Conservation (phyloP, 23 tunicate genomes). For the Pegea sp. region DNA sequence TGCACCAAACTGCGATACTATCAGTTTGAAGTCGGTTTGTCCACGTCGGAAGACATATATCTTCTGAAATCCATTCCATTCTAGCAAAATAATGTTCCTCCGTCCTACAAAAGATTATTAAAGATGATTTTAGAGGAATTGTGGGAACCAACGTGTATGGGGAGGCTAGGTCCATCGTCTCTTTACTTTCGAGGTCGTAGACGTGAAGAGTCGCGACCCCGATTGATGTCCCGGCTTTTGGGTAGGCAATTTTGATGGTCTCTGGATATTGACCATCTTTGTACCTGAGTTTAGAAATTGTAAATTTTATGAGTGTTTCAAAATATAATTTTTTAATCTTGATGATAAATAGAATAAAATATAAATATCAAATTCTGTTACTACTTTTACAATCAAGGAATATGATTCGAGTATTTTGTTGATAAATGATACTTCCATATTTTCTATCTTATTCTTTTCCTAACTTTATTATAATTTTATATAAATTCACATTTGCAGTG, state of each 20-base stretch:
- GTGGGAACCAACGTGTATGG: neutral
- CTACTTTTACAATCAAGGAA: neutral
- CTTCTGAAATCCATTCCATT: constrained; percentile 36
- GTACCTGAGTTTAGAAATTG: constrained; percentile 19
- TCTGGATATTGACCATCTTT: constrained; percentile 70
- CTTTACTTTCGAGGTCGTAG: constrained; percentile 7
- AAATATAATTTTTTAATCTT: neutral
- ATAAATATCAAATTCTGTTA: too few relatives aligned
- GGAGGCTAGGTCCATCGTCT: neutral
- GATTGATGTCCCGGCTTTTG: constrained; percentile 84
- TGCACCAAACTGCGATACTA: constrained; percentile 35
- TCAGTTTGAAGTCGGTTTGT: constrained; percentile 47
- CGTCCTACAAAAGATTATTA: neutral
- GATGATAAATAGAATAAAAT: too few relatives aligned
- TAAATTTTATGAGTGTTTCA: neutral
- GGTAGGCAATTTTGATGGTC: constrained; percentile 82
- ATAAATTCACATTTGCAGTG: too few relatives aligned
- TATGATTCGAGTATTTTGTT: neutral
- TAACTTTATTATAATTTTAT: neutral
- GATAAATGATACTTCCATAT: neutral
- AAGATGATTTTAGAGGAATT: neutral
- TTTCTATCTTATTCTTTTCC: neutral
- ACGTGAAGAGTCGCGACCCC: constrained; percentile 34
- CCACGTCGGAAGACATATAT: constrained; percentile 48
- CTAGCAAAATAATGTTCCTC: constrained; percentile 46